Base-by-base conservation (phyloP, 1,140 invertebrate species). In the Forficula auricularia region DNA sequence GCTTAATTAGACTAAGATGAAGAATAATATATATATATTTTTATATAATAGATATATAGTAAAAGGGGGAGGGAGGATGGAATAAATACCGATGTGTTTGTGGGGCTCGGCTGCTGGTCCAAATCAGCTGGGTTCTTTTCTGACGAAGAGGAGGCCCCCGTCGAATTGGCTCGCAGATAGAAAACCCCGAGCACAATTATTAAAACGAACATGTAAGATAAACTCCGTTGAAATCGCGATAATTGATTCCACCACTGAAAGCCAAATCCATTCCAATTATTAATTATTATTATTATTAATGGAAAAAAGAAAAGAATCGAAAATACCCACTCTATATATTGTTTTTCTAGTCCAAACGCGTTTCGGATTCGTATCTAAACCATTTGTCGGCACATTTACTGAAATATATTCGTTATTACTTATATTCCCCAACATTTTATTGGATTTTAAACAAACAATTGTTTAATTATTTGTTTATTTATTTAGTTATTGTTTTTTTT, bases 161-260 rank as follows among this genome's bases (percentile, higher is more conserved):
- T n/a, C 27, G 19, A 30, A 19, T 16, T 19, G 40, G 22, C 31
- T 27, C 22, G 47, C 15, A 73, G 55, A 57, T 76, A 76, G 47
- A 79, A 60, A 44, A 68, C 55, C 16, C 68, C 56, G 38, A 77
- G 54, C 48, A 62, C 50, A 44, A 64, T 51, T 40, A 66, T 67
- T 43, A 72, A 52, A 31, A 70, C 41, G 43, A 72, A 51, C 48
- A 82, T 68, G 48, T 76, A 71, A 41, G 82, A 66, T 27, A 82
- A 63, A 54, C 75, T 82, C 32, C 77, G 67, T 58, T 86, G 83
- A 53, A 83, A 73, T 51, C 82, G 71, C n/a, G 84, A 84, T 30
- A 87, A 57, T 52, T 82, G 76, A 54, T 84, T 82, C 84, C 82
- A 87, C 58, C 71, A 65, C 82, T 87, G 52, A 20, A 67, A 66